These are phyloP conservation scores for Lagorchestes hirsutus DNA, from an alignment of 2,797 vertebrate genomes.

Conservation along the genomic window DNA sequence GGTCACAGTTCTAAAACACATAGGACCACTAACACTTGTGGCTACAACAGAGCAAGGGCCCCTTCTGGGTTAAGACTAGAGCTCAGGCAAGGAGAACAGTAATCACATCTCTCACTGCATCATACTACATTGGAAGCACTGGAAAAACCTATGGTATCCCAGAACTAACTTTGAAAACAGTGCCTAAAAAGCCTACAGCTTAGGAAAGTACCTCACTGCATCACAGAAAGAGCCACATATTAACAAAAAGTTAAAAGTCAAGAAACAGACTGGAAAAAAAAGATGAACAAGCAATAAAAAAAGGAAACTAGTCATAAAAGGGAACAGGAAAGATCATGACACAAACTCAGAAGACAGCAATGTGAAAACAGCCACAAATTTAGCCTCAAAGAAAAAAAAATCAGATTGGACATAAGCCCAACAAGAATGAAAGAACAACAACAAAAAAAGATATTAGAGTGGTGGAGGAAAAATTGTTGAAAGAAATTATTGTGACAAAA, in stretches of 20 bases:
- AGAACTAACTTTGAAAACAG: not conserved
- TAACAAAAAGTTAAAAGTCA: not conserved
- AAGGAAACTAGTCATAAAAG: not conserved
- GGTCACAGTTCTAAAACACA: no score
- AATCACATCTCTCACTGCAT: no score
- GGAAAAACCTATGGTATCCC: not conserved
- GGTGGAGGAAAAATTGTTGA: not conserved
- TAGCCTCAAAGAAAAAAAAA: not conserved
- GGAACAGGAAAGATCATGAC: no score
- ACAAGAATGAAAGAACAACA: not conserved
- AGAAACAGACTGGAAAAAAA: not conserved
- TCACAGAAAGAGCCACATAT: not conserved
- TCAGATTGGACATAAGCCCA: not conserved
- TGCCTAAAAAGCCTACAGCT: not conserved
- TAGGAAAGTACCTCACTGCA: not conserved
- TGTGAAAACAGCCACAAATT: not conserved
- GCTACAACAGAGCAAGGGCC: no score
- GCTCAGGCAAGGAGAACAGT: no score
- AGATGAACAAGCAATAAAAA: not conserved
- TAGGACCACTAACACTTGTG: no score
- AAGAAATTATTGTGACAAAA: not conserved
- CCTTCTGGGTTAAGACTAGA: no score
- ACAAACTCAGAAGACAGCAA: not conserved
- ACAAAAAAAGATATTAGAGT: not conserved
- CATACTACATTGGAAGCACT: no score